These are phyloP conservation scores for Sebastes diploproa DNA, from an alignment of 2,797 vertebrate genomes.

Conservation along the genomic window DNA sequence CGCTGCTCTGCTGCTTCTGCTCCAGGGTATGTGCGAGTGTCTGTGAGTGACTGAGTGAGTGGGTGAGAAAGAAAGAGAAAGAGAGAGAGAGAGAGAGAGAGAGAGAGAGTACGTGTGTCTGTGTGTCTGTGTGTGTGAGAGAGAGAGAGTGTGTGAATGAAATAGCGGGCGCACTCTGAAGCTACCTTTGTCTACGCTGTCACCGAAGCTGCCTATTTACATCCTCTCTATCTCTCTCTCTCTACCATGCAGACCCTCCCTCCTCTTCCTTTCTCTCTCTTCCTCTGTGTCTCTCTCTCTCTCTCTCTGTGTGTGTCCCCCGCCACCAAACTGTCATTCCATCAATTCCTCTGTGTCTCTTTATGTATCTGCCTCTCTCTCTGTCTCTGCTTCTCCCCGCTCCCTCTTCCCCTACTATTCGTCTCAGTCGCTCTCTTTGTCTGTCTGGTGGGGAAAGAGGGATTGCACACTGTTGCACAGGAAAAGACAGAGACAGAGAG, in stretches of 20 bases:
- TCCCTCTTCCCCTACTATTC: slow-evolving; percentile 38
- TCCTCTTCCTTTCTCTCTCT: not conserved
- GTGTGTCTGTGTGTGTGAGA: not conserved
- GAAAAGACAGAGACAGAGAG: slow-evolving; percentile 22
- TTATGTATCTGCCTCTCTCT: slow-evolving; percentile 63
- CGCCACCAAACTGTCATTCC: slow-evolving; percentile 68
- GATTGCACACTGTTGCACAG: slow-evolving; percentile 75
- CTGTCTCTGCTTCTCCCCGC: slow-evolving; percentile 38
- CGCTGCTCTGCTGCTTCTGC: slow-evolving; percentile 67
- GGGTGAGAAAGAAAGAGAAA: slow-evolving; percentile 25
- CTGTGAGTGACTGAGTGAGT: slow-evolving; percentile 22
- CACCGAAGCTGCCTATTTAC: slow-evolving; percentile 69
- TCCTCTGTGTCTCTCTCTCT: not conserved
- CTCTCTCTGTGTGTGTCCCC: slow-evolving; percentile 25
- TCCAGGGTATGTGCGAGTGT: slow-evolving; percentile 57
- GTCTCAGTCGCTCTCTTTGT: slow-evolving; percentile 62
- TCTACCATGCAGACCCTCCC: slow-evolving; percentile 14
- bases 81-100: slow-evolving; percentile 16
- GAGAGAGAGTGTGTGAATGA: slow-evolving; percentile 56
- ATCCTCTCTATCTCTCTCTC: slow-evolving; percentile 43
- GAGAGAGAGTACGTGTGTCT: slow-evolving; percentile 2
- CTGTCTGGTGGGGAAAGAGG: slow-evolving; percentile 59
- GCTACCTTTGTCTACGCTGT: slow-evolving; percentile 75
- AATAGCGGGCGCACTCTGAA: slow-evolving; percentile 62
- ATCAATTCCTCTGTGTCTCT: slow-evolving; percentile 71